Evolutionary conservation across 2,797 vertebrate species (phyloP).

Genomic region (Chromis chromis): DNA sequence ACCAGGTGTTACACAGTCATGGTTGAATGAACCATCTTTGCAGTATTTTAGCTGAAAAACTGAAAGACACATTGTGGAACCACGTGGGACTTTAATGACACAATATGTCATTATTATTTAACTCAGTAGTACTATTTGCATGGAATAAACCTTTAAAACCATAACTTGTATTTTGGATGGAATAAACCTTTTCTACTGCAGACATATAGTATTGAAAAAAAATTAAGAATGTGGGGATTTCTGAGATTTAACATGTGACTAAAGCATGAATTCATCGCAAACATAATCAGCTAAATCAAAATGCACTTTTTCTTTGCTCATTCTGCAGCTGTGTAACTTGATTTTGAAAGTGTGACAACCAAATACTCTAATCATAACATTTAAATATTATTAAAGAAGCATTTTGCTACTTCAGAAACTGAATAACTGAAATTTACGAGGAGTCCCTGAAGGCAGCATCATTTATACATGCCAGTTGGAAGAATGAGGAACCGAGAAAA

Average conservation of each 20-base stretch:
- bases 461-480: background rate
- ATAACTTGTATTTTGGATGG: too few species aligned
- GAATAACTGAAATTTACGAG: rapidly evolving
- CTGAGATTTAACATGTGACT: background rate
- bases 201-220: too few species aligned
- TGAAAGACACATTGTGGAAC: too few species aligned
- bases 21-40: too few species aligned
- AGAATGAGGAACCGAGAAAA: conserved; percentile 44
- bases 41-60: too few species aligned
- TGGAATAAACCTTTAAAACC: too few species aligned
- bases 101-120: too few species aligned
- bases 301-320: background rate
- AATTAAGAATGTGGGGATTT: background rate
- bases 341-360: background rate
- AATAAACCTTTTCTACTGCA: too few species aligned
- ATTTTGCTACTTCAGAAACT: background rate
- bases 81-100: too few species aligned
- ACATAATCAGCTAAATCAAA: background rate
- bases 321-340: background rate
- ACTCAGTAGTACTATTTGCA: too few species aligned
- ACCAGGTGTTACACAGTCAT: too few species aligned
- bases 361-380: background rate
- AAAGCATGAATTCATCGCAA: background rate
- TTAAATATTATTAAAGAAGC: background rate
- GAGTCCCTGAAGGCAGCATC: conserved; percentile 13